Percentiles rank a stretch among this genome's conserved stretches.
Conservation (phyloP, 2,888 invertebrate species). For the Copidosoma aretas region DNA sequence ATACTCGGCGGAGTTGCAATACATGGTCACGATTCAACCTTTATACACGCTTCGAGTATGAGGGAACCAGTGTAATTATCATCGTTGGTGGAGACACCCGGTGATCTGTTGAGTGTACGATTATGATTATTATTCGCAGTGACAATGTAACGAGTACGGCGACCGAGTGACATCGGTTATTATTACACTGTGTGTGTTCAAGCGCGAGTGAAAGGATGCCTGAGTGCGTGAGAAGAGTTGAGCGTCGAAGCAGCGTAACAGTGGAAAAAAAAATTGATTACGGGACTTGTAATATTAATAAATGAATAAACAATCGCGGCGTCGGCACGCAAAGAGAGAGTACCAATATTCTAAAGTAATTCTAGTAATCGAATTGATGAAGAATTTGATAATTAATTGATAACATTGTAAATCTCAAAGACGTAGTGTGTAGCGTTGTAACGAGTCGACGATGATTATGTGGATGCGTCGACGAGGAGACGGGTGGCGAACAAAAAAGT, state of each 20-base stretch:
- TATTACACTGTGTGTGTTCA: slow-evolving; percentile 30
- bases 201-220: slow-evolving; percentile 35
- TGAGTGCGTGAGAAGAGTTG: slow-evolving; percentile 26
- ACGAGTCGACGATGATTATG: slow-evolving; percentile 52
- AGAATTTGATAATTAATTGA: slow-evolving; percentile 59
- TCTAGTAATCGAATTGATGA: slow-evolving; percentile 62
- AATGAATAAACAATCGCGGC: slow-evolving; percentile 19
- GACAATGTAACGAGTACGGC: not conserved
- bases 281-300: slow-evolving; percentile 25
- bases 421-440: slow-evolving; percentile 60
- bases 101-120: not conserved
- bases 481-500: slow-evolving; percentile 36
- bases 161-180: slow-evolving; percentile 16
- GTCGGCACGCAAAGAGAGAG: slow-evolving; percentile 47
- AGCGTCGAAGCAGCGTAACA: too few relatives aligned
- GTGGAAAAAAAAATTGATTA: not conserved
- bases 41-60: slow-evolving; percentile 49
- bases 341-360: slow-evolving; percentile 64
- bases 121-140: not conserved
- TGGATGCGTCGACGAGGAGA: too few relatives aligned
- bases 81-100: not conserved
- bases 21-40: slow-evolving; percentile 62
- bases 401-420: slow-evolving; percentile 60
- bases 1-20: slow-evolving; percentile 57
- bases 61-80: slow-evolving; percentile 17